Percentiles rank a stretch among this genome's conserved stretches.
Evolutionary conservation across 2,888 invertebrate genomes (phyloP).

Genomic region (Barypeithes pellucidus): DNA sequence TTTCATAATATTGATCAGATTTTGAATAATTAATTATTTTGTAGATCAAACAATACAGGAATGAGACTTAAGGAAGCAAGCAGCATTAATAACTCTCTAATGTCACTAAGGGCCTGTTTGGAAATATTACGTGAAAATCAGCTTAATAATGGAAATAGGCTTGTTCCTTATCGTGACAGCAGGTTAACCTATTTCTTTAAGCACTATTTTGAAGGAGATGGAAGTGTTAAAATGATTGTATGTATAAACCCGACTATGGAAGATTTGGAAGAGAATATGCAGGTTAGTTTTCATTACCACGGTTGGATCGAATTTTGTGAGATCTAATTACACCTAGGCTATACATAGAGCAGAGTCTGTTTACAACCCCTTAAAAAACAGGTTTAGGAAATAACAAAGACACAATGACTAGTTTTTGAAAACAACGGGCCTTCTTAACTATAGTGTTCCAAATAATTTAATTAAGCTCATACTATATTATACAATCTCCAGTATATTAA

Average conservation of each 20-base stretch:
- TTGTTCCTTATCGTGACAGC: slow-evolving; percentile 96
- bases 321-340: too few species aligned
- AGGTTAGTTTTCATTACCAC: slow-evolving; percentile 73
- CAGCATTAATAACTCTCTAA: slow-evolving; percentile 97
- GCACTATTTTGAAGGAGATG: slow-evolving; percentile 94
- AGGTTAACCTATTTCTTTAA: slow-evolving; percentile 97
- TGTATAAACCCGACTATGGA: slow-evolving; percentile 94
- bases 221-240: slow-evolving; percentile 96
- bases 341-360: too few species aligned
- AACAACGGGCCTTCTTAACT: too few species aligned
- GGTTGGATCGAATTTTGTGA: too few species aligned
- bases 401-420: too few species aligned
- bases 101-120: slow-evolving; percentile 93
- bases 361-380: too few species aligned
- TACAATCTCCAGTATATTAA: too few species aligned
- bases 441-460: too few species aligned
- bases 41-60: slow-evolving; percentile 90
- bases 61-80: slow-evolving; percentile 74
- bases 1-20: too few species aligned
- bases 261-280: slow-evolving; percentile 95
- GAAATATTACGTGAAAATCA: slow-evolving; percentile 95
- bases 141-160: slow-evolving; percentile 75
- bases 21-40: too few species aligned
- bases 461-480: too few species aligned
- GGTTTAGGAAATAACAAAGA: too few species aligned